Evolutionary conservation across 2,113 vertebrate species (phyloP).

Genomic region (Hylia prasina): DNA sequence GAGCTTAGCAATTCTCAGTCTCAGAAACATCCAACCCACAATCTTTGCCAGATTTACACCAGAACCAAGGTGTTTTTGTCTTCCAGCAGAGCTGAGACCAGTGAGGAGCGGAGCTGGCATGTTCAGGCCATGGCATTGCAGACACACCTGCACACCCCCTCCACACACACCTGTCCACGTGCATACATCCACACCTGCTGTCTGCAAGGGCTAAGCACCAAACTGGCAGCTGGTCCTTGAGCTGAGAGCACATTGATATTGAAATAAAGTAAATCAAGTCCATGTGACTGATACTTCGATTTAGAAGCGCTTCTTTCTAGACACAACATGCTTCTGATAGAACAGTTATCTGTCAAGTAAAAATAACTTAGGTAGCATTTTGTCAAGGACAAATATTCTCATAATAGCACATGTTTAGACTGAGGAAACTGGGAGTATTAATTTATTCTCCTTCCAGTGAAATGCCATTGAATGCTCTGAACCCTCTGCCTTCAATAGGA

Average conservation of each 20-base stretch:
- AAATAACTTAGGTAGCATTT: background rate
- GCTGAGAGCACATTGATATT: background rate
- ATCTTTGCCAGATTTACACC: background rate
- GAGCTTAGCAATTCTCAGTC: too few species aligned
- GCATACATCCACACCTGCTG: background rate
- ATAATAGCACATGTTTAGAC: background rate
- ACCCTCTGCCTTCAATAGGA: background rate
- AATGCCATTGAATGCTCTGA: background rate
- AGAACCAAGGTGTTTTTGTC: background rate
- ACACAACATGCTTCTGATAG: background rate
- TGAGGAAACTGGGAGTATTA: background rate
- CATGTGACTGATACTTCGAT: background rate
- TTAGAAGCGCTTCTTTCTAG: background rate
- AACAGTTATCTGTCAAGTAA: background rate
- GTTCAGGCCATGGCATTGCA: accelerated
- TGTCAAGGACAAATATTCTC: background rate
- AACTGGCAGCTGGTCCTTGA: background rate
- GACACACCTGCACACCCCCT: background rate
- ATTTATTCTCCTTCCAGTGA: background rate
- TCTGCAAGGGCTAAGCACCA: background rate
- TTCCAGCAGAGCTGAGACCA: background rate
- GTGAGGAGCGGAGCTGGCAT: background rate
- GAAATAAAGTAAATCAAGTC: background rate
- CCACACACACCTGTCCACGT: accelerated
- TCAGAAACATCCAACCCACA: too few species aligned